These are phyloP conservation scores for Pseudotriccus pelzelni DNA, from an alignment of 2,797 vertebrate species.

Conservation along the genomic window DNA sequence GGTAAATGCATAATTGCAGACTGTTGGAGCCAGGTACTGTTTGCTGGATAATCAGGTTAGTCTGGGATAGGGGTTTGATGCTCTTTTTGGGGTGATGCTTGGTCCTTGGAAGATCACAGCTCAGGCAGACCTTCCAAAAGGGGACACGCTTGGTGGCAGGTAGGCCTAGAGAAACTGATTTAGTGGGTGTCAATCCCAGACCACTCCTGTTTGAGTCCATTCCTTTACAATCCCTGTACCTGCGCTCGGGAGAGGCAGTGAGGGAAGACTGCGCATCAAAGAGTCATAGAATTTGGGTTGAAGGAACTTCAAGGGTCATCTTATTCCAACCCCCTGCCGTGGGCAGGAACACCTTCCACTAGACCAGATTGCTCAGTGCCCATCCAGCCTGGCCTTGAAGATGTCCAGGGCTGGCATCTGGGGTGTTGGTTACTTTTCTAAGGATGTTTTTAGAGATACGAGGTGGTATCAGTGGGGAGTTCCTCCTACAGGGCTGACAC, in stretches of 20 bases:
- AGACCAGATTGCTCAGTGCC: background rate
- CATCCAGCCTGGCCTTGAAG: background rate
- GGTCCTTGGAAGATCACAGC: constrained; percentile 43
- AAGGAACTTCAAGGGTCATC: background rate
- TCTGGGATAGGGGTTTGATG: constrained; percentile 43
- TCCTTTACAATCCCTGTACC: background rate
- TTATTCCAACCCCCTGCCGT: background rate
- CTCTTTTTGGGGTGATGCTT: background rate
- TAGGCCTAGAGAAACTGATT: background rate
- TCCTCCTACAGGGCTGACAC: background rate
- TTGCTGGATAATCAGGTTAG: constrained; percentile 6
- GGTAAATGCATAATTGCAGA: constrained; percentile 63
- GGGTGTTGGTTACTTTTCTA: background rate
- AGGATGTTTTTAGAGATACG: background rate
- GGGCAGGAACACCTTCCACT: background rate
- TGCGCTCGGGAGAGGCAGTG: rapidly evolving
- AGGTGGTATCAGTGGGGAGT: background rate
- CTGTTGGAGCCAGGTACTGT: constrained; percentile 41
- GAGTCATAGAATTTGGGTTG: background rate
- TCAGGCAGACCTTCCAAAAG: background rate
- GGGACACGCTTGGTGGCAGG: background rate
- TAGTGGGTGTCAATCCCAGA: background rate
- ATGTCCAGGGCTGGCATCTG: background rate
- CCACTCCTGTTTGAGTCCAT: background rate
- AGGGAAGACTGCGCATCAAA: background rate